phyloP scores from a whole-genome alignment of 2,113 vertebrate genomes.

The Hystrix cristata region DNA sequence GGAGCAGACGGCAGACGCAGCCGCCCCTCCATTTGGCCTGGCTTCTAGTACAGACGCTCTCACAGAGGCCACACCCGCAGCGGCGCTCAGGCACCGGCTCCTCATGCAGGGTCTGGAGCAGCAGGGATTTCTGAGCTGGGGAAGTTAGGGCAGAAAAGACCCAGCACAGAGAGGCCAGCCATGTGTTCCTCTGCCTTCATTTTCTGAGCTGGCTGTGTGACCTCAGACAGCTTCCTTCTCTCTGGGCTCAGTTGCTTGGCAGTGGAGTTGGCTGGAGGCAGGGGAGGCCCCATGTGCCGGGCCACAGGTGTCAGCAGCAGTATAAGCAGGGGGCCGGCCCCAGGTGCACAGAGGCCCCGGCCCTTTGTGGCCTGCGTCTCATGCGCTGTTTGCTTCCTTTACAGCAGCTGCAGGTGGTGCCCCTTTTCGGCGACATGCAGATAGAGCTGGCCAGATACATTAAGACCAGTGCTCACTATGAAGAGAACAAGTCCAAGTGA shows the following conservation, averaged over 20 bases:
- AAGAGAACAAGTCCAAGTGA: constrained; percentile 99
- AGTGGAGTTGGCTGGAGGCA: not conserved
- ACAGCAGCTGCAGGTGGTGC: constrained; percentile 98
- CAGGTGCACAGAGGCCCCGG: fast-evolving
- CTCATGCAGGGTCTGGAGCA: not conserved
- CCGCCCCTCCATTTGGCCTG: not conserved
- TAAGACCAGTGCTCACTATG: constrained; percentile 99
- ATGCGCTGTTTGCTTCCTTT: constrained; percentile 83
- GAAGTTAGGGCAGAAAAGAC: not conserved
- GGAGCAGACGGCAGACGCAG: not conserved
- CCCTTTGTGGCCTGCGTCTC: constrained; percentile 22
- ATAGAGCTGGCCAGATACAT: constrained; percentile 99
- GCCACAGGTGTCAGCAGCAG: not conserved
- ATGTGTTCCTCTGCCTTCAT: not conserved
- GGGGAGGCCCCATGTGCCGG: not conserved
- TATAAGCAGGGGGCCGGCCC: not conserved
- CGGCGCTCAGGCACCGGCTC: not conserved
- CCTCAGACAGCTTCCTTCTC: not conserved
- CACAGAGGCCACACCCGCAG: not conserved
- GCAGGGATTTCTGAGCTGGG: not conserved
- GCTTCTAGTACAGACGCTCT: not conserved
- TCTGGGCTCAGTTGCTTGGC: not conserved
- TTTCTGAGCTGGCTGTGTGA: not conserved
- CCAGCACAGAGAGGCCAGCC: not conserved
- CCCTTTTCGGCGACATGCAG: constrained; percentile 99